Evolutionary conservation across 1,140 invertebrate species (phyloP), one percentile per base, ranked within the genome.

Genomic region (Drosophila sechellia): DNA sequence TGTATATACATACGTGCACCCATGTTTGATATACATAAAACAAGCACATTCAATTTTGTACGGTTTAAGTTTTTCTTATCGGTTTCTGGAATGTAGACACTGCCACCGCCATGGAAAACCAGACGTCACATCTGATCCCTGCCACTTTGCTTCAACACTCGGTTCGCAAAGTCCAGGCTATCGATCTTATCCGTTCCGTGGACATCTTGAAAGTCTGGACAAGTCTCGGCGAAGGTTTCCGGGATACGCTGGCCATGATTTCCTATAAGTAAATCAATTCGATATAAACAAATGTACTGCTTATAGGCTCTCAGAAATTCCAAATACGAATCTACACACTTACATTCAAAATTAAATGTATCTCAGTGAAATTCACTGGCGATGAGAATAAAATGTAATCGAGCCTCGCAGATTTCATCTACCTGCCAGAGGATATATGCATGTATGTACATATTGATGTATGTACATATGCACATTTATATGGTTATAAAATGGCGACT

Each of bases 111-210:
- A 4, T 31, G 56, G n/a, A 85, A 78, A 5, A 71, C 35, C 12
- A 86, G 46, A 4, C 76, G 71, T 75, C 83, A 87, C 83, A 79
- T 83, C 35, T 81, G 61, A n/a, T 63, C 50, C 3, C 11, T 25
- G 8, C 71, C 79, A 1, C 25, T 72, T 35, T 77, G 66, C 20
- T 79, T 87, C n/a, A 85, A 27, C 22, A 85, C 68, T 17, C 57
- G 71, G 31, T 73, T 56, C 35, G 81, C 77, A 66, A 85, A 85
- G 43, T n/a, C 59, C 13, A 80, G n/a, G 17, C 81, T 81, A n/a
- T 70, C 58, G 6, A 55, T 57, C 42, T 37, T 56, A 2, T 34
- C 40, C 5, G 22, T 3, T 5, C 20, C 17, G 10, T 34, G 6
- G 5, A 15, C 15, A 0, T 4, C 6, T 5, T 25, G 20, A 31